Conservation (phyloP, 2,797 vertebrate species). For the Falco berigora region DNA sequence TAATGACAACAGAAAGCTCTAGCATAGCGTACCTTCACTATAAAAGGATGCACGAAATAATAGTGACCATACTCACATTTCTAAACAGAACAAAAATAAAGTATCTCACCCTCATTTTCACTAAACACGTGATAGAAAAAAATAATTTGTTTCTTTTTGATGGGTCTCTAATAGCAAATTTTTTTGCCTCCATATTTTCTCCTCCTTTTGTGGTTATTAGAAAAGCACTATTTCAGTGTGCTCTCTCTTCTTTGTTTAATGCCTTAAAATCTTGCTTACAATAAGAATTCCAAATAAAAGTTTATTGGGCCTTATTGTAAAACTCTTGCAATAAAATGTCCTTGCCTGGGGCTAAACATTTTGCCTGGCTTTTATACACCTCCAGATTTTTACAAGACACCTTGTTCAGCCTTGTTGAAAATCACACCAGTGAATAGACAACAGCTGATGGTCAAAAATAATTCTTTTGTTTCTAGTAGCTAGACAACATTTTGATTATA, state of each 20-base stretch:
- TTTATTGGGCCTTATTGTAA: not conserved
- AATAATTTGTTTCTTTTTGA: not conserved
- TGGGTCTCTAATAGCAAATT: not conserved
- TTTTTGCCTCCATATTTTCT: not conserved
- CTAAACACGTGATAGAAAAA: not conserved
- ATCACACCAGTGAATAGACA: not conserved
- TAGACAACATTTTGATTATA: not conserved
- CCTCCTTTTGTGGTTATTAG: not conserved
- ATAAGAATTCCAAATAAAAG: not conserved
- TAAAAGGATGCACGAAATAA: not conserved
- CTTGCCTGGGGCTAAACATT: not conserved
- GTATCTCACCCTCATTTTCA: not conserved
- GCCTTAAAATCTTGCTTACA: not conserved
- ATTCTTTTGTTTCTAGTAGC: not conserved
- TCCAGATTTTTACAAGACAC: not conserved
- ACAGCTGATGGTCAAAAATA: not conserved
- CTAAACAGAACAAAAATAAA: not conserved
- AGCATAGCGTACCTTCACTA: not conserved
- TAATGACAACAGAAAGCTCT: not conserved
- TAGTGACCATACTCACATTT: not conserved
- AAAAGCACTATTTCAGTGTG: not conserved
- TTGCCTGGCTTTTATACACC: not conserved
- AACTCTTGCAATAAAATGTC: not conserved
- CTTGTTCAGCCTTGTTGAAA: not conserved
- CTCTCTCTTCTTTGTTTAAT: not conserved